Percentiles rank a stretch among this genome's conserved stretches.
Conservation (phyloP, 2,113 vertebrate genomes). For the Spilogale gracilis region DNA sequence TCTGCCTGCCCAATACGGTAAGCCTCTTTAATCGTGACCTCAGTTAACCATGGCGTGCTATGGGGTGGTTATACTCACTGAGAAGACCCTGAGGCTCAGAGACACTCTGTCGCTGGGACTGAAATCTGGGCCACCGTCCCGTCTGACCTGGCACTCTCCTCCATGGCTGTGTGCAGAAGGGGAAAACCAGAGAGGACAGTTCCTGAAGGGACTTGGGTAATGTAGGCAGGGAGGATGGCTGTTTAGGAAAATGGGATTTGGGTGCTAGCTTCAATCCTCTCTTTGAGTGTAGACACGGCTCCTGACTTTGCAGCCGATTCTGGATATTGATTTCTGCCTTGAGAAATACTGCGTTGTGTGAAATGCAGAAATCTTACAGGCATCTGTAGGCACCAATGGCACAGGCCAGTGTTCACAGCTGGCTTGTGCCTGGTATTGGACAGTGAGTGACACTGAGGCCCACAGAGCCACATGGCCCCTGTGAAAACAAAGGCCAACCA, state of each 20-base stretch:
- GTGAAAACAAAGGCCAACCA: neutral
- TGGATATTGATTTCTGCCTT: neutral
- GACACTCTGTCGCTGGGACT: neutral
- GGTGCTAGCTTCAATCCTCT: neutral
- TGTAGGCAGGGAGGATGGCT: neutral
- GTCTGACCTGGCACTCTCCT: neutral
- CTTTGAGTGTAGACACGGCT: neutral
- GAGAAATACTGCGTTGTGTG: neutral
- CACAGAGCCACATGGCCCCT: rapidly evolving
- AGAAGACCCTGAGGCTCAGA: neutral
- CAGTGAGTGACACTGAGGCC: neutral
- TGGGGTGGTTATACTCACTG: neutral
- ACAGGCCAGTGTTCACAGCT: rapidly evolving
- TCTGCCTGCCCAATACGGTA: rapidly evolving
- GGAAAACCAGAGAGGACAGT: neutral
- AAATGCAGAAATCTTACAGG: neutral
- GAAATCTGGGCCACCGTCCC: neutral
- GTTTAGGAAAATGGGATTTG: neutral
- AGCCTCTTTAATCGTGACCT: neutral
- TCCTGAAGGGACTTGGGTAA: neutral
- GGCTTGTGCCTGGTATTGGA: neutral
- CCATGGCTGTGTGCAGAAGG: neutral
- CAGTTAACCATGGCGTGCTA: rapidly evolving
- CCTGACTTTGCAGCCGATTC: neutral
- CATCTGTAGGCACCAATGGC: too few species aligned